Percentiles rank a stretch among this genome's conserved stretches.
Conservation (phyloP, 2,888 invertebrate genomes). For the Biston stratarius region DNA sequence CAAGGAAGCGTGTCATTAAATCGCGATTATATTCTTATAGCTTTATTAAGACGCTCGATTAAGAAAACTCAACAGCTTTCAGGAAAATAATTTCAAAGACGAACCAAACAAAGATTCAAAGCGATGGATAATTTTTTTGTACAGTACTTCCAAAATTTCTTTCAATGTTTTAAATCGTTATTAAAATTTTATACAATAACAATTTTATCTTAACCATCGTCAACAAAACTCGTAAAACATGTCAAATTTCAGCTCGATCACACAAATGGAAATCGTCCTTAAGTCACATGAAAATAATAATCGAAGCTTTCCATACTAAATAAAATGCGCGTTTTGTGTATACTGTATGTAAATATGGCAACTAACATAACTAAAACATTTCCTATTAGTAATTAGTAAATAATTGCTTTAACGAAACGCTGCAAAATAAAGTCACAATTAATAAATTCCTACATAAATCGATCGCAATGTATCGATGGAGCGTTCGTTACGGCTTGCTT, state of each 20-base stretch:
- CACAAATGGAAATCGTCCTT: too few relatives aligned
- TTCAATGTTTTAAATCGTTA: too few relatives aligned
- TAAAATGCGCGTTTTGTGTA: too few relatives aligned
- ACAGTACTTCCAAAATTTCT: too few relatives aligned
- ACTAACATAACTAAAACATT: not conserved
- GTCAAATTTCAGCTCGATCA: too few relatives aligned
- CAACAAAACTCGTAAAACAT: too few relatives aligned
- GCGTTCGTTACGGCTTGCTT: constrained; percentile 26
- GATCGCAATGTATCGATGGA: constrained; percentile 50
- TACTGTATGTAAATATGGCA: too few relatives aligned
- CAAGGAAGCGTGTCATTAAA: constrained; percentile 41
- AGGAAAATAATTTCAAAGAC: not conserved
- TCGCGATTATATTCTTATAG: constrained; percentile 31
- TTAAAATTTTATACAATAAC: too few relatives aligned
- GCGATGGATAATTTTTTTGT: not conserved
- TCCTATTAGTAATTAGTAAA: constrained; percentile 13
- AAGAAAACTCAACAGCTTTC: constrained; percentile 2
- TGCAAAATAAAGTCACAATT: constrained; percentile 29
- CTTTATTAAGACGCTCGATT: constrained; percentile 16
- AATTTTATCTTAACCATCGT: too few relatives aligned
- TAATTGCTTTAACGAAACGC: constrained; percentile 21
- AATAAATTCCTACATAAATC: constrained; percentile 38
- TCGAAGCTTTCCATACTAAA: too few relatives aligned
- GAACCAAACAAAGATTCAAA: not conserved
- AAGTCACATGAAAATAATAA: too few relatives aligned